Conservation (phyloP, 2,797 vertebrate genomes). For the Intellagama lesueurii region DNA sequence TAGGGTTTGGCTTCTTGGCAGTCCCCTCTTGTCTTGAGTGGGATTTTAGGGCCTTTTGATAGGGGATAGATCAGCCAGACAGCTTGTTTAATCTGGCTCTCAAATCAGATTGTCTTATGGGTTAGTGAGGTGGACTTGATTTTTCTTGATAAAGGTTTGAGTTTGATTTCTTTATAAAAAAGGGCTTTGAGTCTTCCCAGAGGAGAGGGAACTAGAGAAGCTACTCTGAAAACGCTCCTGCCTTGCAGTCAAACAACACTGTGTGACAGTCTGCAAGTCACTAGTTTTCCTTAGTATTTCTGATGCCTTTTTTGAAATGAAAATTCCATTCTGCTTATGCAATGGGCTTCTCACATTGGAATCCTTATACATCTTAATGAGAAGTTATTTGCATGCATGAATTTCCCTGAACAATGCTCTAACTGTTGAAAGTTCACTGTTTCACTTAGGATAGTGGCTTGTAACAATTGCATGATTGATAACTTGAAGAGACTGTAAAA, state of each 20-base stretch:
- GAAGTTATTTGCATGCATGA: constrained; percentile 65
- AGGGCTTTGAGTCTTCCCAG: background rate
- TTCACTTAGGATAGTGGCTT: constrained; percentile 52
- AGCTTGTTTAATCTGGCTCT: background rate
- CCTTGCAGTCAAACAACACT: background rate
- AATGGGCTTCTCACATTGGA: constrained; percentile 56
- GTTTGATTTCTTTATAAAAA: background rate
- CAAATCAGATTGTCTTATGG: background rate
- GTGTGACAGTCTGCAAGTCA: background rate
- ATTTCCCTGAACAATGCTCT: constrained; percentile 62
- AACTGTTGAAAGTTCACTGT: constrained; percentile 43
- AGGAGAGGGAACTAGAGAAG: constrained; percentile 3
- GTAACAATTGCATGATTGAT: constrained; percentile 43
- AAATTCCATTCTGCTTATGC: constrained; percentile 42
- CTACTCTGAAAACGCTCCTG: background rate
- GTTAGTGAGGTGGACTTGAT: background rate
- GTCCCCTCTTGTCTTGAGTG: background rate
- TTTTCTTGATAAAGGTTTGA: background rate
- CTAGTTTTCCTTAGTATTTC: background rate
- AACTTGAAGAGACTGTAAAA: constrained; percentile 55
- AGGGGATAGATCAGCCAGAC: background rate
- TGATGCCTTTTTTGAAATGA: background rate
- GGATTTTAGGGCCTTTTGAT: background rate
- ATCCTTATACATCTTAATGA: constrained; percentile 64
- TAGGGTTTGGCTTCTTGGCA: background rate